Evolutionary conservation across 2,113 vertebrate genomes (phyloP), one percentile per base, ranked within the genome.

Genomic region (Excalfactoria chinensis): DNA sequence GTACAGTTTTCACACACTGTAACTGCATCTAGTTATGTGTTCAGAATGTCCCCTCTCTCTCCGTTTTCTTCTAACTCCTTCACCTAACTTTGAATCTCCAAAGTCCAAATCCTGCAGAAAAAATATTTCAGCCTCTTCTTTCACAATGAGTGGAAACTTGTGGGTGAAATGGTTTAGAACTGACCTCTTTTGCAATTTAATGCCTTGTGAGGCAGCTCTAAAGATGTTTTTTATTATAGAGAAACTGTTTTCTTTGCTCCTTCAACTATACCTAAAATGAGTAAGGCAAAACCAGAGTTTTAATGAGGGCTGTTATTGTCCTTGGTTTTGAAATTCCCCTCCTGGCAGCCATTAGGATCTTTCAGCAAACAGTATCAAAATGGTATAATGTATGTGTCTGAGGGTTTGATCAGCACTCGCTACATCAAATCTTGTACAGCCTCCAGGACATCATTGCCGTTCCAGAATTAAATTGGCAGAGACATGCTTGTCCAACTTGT

Each of bases 111-210:
- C 21, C 40, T 62, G 30, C 44, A 90, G 78, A 93, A 67, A 41
- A 72, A 81, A 84, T 86, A 93, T 82, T 75, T 43, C 46, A 82
- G 41, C 8, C 34, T 72, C 13, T 53, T 77, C 40, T 88, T 90
- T 84, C 0, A 0, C 41, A 95, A 58, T 1, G 1, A 63, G 28
- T 58, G 22, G 32, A 92, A 90, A 78, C 41, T 90, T 48, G 69
- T 18, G 75, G 70, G 63, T 3, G 1, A 88, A 90, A 73, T 43
- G 25, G 37, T 59, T 86, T 84, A 90, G 63, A 25, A 35, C 41
- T 95, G 80, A 90, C 55, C 62, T 78, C 86, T 92, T 92, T 66
- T 82, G 43, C 58, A 90, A 75, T 90, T 53, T 66, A 66, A 85
- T 88, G 40, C 23, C 26, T 86, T 78, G 26, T 1, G 8, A 86